These are phyloP conservation scores for Dreissena rostriformis DNA, from an alignment of 1,140 invertebrate species.

Conservation along the genomic window DNA sequence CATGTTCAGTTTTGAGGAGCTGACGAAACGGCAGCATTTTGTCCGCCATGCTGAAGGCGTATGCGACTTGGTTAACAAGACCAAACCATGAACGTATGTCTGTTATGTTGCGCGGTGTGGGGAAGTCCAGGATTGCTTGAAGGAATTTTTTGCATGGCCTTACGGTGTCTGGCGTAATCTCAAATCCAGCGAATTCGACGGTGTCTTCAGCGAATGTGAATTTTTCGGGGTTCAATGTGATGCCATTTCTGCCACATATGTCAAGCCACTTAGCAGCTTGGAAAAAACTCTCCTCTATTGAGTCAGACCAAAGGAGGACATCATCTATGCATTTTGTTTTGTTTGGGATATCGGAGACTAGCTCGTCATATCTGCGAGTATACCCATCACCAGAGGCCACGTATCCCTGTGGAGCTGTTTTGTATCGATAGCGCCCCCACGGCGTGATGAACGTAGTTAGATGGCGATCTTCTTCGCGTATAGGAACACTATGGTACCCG, in stretches of 20 bases:
- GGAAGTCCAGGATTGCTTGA: constrained; percentile 58
- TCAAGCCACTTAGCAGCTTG: constrained; percentile 58
- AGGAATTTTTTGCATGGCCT: constrained; percentile 50
- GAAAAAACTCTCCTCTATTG: constrained; percentile 52
- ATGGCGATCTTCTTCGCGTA: constrained; percentile 53
- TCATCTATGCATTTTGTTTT: constrained; percentile 69
- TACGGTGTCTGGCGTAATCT: constrained; percentile 55
- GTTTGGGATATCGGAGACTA: constrained; percentile 58
- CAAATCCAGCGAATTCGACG: constrained; percentile 68
- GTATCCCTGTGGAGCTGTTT: constrained; percentile 54
- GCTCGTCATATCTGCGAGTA: constrained; percentile 58
- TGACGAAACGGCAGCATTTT: constrained; percentile 56
- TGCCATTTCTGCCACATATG: constrained; percentile 63
- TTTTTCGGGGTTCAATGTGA: constrained; percentile 72
- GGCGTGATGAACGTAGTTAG: constrained; percentile 61
- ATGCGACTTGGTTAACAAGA: constrained; percentile 34
- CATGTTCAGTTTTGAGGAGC: constrained; percentile 50
- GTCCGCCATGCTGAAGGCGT: constrained; percentile 57
- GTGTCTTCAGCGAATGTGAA: constrained; percentile 58
- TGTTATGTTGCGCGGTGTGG: constrained; percentile 52
- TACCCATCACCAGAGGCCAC: constrained; percentile 62
- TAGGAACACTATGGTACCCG: constrained; percentile 56
- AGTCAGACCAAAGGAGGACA: constrained; percentile 51
- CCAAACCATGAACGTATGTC: constrained; percentile 66
- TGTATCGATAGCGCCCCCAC: constrained; percentile 57